Percentiles rank a stretch among this genome's conserved stretches.
These are phyloP conservation scores for Spongilla lacustris DNA, from an alignment of 37 sponge, comb jelly and placozoan species.

Conservation along the genomic window DNA sequence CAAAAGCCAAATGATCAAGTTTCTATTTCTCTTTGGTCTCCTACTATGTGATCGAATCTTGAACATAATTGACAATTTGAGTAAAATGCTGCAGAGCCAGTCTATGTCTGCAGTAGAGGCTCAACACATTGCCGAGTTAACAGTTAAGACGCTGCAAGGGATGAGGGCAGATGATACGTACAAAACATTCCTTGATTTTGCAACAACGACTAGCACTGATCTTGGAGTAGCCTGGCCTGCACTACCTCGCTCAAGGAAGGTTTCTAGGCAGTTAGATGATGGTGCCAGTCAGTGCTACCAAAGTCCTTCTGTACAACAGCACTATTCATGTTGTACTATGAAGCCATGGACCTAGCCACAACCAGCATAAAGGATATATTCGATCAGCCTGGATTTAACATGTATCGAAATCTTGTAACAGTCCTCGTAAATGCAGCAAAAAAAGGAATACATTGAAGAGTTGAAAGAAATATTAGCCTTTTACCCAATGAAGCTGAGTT, in stretches of 20 bases:
- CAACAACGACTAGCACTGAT: slow-evolving; percentile 17
- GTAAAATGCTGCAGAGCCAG: slow-evolving; percentile 53
- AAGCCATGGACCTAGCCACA: slow-evolving; percentile 69
- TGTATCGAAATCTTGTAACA: slow-evolving; percentile 65
- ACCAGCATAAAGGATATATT: slow-evolving; percentile 56
- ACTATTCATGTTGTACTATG: slow-evolving; percentile 61
- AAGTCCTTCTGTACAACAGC: slow-evolving; percentile 34
- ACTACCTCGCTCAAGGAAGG: slow-evolving; percentile 58
- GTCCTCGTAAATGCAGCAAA: slow-evolving; percentile 55
- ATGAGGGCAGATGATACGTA: slow-evolving; percentile 53
- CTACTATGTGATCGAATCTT: slow-evolving; percentile 62
- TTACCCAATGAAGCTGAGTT: slow-evolving; percentile 50
- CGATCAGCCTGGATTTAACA: slow-evolving; percentile 44
- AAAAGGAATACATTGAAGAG: slow-evolving; percentile 35
- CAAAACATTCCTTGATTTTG: slow-evolving; percentile 1
- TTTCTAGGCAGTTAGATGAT: slow-evolving; percentile 15
- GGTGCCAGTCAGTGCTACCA: slow-evolving; percentile 49
- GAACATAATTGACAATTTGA: slow-evolving; percentile 75
- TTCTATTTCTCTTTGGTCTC: slow-evolving; percentile 61
- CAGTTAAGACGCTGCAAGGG: slow-evolving; percentile 50
- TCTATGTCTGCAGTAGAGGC: slow-evolving; percentile 66
- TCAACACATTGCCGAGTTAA: slow-evolving; percentile 58
- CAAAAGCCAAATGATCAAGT: slow-evolving; percentile 46
- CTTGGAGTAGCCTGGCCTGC: slow-evolving; percentile 62
- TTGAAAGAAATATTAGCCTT: slow-evolving; percentile 37